Conservation (phyloP, 2,113 vertebrate genomes). For the Budorcas taxicolor region DNA sequence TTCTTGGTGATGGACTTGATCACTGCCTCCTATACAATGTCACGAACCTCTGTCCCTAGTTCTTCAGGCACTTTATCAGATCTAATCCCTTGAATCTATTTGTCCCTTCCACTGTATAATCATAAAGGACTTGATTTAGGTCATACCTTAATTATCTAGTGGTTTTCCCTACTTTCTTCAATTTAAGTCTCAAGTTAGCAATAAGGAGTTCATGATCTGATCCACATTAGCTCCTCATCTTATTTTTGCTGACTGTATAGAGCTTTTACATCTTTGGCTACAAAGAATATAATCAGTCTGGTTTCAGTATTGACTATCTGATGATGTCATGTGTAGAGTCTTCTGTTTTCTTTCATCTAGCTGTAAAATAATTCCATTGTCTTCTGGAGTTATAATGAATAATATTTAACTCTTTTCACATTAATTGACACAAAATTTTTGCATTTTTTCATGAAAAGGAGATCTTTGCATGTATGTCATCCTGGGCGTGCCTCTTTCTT, state of each 20-base stretch:
- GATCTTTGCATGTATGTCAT: background rate
- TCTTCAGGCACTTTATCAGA: background rate
- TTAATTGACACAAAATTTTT: background rate
- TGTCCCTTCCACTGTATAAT: background rate
- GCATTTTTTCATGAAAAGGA: background rate
- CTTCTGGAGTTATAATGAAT: background rate
- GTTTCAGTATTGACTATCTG: background rate
- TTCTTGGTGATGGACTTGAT: background rate
- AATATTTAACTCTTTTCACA: background rate
- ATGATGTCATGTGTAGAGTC: background rate
- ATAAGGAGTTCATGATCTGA: background rate
- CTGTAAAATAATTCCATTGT: background rate
- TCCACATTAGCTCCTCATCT: rapidly evolving
- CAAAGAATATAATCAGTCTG: background rate
- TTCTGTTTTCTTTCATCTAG: background rate
- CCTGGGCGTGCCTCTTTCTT: background rate
- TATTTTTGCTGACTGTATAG: background rate
- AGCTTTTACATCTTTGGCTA: background rate
- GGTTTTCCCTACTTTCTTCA: background rate
- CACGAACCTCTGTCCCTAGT: background rate
- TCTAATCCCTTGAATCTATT: background rate
- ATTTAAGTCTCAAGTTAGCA: background rate
- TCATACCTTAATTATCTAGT: background rate
- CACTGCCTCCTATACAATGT: background rate
- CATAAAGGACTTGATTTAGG: background rate